phyloP scores from a whole-genome alignment of 2,888 invertebrate species.

The Branchinecta sandiegonensis region DNA sequence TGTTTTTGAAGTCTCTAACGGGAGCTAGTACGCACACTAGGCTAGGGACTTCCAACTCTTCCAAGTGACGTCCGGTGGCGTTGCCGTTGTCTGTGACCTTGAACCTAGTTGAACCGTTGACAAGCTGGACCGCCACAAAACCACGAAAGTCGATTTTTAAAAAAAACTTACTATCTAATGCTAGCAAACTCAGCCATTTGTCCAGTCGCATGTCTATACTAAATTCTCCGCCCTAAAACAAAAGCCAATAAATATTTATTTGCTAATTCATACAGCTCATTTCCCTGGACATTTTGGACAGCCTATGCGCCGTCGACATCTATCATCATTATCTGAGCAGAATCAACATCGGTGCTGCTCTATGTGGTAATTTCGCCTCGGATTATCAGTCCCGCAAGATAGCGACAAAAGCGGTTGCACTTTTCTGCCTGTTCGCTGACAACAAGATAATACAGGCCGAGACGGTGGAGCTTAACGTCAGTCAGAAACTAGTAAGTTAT shows the following conservation, averaged over 20 bases:
- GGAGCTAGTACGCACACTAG: no score
- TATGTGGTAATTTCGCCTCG: background rate
- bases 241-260: background rate
- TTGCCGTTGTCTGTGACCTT: no score
- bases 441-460: background rate
- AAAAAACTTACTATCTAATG: no score
- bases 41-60: no score
- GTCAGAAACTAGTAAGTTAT: background rate
- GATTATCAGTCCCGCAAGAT: background rate
- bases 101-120: no score
- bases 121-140: no score
- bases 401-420: background rate
- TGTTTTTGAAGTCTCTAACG: no score
- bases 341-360: background rate
- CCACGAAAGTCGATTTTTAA: no score
- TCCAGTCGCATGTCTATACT: no score
- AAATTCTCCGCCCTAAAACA: no score
- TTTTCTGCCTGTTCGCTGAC: background rate
- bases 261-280: background rate
- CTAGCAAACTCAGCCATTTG: no score
- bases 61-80: no score
- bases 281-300: background rate
- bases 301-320: background rate
- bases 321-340: conserved; percentile 4
- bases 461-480: background rate